Base-by-base conservation (phyloP, 1,140 invertebrate genomes). In the Apis florea region DNA sequence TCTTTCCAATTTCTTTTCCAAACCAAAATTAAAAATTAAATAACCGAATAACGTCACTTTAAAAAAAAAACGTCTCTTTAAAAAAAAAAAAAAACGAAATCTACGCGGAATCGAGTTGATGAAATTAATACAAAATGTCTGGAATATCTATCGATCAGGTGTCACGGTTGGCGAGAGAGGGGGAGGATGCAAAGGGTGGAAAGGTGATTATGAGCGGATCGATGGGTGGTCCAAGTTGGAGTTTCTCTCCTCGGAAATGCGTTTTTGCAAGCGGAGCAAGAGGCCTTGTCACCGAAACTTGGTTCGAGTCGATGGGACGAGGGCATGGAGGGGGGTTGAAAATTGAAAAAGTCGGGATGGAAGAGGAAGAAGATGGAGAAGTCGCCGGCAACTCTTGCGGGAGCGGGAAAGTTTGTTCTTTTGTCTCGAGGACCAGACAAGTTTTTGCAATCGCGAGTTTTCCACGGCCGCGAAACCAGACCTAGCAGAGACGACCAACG, bases 341-440 rank as follows among this genome's bases (percentile, higher is more conserved):
- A 70, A 82, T 63, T 76, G 54, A 80, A 79, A 86, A 58, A 85
- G 75, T 78, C 64, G 74, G 40, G 49, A 56, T 56, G 26, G 47
- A 24, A 80, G 53, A 67, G 80, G 67, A 72, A 80, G 64, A 82
- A 90, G 86, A 87, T 89, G 88, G 83, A 90, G 86, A 88, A 90
- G 88, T 88, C 85, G 86, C 84, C 63, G 66, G 77, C 88, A 85
- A 85, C 83, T 82, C 83, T 88, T 84, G 83, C 85, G 74, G 47
- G 63, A 84, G 24, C 19, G 83, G 72, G 71, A 86, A 90, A 87
- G 70, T 88, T 87, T 19, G 64, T 76, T 53, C 71, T 86, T 88
- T 88, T 88, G 71, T 84, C 85, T 74, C 67, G 71, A 56, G 31
- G 56, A 83, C 54, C 73, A 88, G 83, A 85, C 86, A 83, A 88